Conservation (phyloP, 2,797 vertebrate genomes). For the Chelidonichthys spinosus region DNA sequence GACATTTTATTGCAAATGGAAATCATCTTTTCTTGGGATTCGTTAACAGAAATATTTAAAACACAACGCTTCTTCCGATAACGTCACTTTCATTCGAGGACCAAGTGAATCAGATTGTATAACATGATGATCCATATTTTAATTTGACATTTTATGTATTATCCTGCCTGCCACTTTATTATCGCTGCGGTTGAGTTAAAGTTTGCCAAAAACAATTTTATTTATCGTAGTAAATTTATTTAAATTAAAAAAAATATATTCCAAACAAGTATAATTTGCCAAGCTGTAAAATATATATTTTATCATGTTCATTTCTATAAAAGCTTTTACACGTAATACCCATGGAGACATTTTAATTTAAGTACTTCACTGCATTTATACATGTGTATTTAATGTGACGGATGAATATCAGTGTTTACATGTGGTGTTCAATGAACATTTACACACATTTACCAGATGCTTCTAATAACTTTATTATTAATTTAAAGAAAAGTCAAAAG, state of each 20-base stretch:
- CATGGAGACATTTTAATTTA: background rate
- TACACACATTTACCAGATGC: background rate
- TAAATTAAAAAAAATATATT: constrained; percentile 19
- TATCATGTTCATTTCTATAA: background rate
- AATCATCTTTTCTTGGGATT: constrained; percentile 8
- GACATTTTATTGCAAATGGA: background rate
- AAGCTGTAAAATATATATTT: background rate
- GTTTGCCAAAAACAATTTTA: constrained; percentile 12
- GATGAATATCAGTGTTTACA: background rate
- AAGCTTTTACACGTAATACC: background rate
- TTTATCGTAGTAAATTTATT: constrained; percentile 42
- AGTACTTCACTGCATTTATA: background rate
- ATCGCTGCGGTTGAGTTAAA: constrained; percentile 11
- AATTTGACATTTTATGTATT: constrained; percentile 22
- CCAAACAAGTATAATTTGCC: background rate
- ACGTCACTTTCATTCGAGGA: constrained; percentile 24
- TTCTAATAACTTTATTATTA: constrained; percentile 75
- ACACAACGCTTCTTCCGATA: background rate
- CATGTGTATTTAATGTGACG: background rate
- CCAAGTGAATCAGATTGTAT: constrained; percentile 13
- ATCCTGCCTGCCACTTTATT: constrained; percentile 45
- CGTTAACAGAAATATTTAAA: background rate
- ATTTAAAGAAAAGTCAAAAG: constrained; percentile 76
- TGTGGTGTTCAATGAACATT: background rate
- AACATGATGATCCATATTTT: background rate